Evolutionary conservation across 2,797 vertebrate species (phyloP).

Genomic region (Coreius guichenoti): DNA sequence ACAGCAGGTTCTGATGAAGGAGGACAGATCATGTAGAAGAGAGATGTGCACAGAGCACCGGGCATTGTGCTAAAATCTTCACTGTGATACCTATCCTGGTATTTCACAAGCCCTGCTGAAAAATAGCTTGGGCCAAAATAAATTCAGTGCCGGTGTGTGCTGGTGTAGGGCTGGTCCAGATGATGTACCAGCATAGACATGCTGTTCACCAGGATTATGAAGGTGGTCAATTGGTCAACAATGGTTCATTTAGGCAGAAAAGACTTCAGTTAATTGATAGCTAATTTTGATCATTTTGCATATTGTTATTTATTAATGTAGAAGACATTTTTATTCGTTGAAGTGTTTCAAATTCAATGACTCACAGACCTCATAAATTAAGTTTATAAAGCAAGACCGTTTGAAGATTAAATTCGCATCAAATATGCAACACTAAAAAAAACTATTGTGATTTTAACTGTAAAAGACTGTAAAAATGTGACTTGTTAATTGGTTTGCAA

Average conservation of each 20-base stretch:
- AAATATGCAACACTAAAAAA: not conserved
- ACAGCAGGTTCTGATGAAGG: conserved; percentile 50
- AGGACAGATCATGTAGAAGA: conserved; percentile 31
- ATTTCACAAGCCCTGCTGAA: not conserved
- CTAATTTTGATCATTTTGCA: not conserved
- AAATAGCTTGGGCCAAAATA: conserved; percentile 3
- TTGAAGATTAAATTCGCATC: not conserved
- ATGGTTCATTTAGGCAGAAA: not conserved
- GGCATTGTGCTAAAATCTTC: not conserved
- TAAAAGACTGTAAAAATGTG: not conserved
- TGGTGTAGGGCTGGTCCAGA: not conserved
- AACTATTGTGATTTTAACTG: not conserved
- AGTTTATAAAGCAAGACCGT: not conserved
- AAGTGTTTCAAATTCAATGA: not conserved
- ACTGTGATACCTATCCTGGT: not conserved
- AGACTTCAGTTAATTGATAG: not conserved
- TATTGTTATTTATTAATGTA: not conserved
- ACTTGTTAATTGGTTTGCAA: not conserved
- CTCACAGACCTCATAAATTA: not conserved
- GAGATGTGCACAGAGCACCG: not conserved
- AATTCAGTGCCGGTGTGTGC: not conserved
- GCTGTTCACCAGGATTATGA: not conserved
- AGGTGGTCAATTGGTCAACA: not conserved
- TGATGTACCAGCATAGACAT: not conserved
- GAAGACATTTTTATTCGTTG: not conserved